Evolutionary conservation across 2,113 vertebrate genomes (phyloP).

Genomic region (Cathartes aura): DNA sequence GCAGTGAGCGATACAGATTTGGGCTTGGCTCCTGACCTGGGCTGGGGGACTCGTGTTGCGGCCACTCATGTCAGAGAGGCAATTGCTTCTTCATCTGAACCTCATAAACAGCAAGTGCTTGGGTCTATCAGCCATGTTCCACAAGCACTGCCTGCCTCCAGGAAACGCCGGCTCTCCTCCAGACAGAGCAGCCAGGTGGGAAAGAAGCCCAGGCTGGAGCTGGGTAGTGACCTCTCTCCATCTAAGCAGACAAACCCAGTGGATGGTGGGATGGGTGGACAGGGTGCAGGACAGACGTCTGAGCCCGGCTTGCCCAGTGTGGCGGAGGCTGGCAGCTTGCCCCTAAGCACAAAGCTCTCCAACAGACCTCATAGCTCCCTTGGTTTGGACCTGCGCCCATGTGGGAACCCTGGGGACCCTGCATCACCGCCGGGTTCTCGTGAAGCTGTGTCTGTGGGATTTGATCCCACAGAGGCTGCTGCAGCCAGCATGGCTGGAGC

Average conservation of each 20-base stretch:
- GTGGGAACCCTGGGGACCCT: neutral
- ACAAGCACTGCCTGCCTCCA: neutral
- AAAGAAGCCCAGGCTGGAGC: slow-evolving; percentile 45
- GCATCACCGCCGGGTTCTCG: rapidly evolving
- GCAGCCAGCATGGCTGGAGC: neutral
- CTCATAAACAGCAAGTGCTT: neutral
- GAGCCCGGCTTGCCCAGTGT: neutral
- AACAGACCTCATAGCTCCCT: neutral
- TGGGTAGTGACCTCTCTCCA: neutral
- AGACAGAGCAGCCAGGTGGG: neutral
- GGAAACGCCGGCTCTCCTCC: slow-evolving; percentile 21
- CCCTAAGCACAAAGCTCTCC: neutral
- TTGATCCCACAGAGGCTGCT: neutral
- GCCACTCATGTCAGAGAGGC: rapidly evolving
- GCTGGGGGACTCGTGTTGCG: rapidly evolving
- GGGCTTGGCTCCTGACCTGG: neutral
- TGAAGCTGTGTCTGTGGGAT: neutral
- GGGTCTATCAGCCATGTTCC: rapidly evolving
- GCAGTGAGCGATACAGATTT: rapidly evolving
- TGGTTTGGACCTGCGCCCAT: neutral
- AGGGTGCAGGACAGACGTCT: neutral
- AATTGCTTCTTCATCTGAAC: neutral
- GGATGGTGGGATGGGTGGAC: neutral
- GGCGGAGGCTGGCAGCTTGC: neutral
- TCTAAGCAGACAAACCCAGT: rapidly evolving